phyloP scores from a whole-genome alignment of 2,113 vertebrate species.

The Carettochelys insculpta region DNA sequence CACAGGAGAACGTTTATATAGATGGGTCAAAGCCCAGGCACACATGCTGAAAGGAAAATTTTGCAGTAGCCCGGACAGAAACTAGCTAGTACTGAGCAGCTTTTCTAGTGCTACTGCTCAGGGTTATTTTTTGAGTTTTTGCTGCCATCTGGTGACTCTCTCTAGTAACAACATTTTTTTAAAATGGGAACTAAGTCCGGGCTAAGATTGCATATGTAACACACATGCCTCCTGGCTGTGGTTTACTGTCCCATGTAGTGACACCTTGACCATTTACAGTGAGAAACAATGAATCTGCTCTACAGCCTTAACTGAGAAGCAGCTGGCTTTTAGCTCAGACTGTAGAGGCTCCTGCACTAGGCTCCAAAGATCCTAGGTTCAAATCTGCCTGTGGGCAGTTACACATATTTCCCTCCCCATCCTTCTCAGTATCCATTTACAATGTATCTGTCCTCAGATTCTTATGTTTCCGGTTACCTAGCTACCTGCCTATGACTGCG shows the following conservation, averaged over 20 bases:
- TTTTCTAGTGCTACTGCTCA: accelerated
- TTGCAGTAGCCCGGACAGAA: neutral
- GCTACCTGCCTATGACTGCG: neutral
- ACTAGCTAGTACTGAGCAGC: accelerated
- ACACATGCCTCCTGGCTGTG: too few species aligned
- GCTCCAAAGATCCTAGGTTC: too few species aligned
- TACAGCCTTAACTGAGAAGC: too few species aligned
- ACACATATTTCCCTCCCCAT: neutral
- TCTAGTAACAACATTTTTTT: neutral
- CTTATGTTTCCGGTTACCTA: neutral
- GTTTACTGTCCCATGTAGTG: too few species aligned
- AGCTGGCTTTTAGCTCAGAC: too few species aligned
- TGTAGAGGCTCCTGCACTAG: too few species aligned
- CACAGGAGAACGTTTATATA: neutral
- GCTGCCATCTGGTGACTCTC: slow-evolving; percentile 36
- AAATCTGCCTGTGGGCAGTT: too few species aligned
- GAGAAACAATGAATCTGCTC: too few species aligned
- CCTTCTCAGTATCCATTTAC: neutral
- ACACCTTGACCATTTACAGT: too few species aligned
- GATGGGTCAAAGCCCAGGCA: accelerated
- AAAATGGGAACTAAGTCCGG: neutral
- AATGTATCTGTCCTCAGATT: neutral
- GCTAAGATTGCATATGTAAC: too few species aligned
- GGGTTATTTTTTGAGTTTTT: neutral
- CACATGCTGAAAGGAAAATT: neutral